Percentiles rank a stretch among this genome's conserved stretches.
phyloP scores from a whole-genome alignment of 2,888 invertebrate species.

The Corythucha ciliata region DNA sequence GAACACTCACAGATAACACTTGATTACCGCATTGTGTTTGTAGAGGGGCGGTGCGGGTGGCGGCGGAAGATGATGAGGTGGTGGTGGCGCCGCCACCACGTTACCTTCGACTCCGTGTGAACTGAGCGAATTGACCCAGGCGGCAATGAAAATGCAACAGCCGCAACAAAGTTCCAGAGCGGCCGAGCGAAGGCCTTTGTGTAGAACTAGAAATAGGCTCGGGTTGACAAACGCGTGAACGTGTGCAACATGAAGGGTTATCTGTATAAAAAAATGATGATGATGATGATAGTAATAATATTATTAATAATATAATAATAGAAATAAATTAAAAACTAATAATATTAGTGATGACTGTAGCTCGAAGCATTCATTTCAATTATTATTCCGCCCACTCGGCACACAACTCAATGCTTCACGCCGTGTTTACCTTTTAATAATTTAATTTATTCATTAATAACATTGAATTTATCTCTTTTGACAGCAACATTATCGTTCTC shows the following conservation, averaged over 20 bases:
- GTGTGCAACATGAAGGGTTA: slow-evolving; percentile 77
- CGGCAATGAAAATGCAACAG: slow-evolving; percentile 47
- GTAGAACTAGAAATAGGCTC: slow-evolving; percentile 65
- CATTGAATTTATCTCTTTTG: no score
- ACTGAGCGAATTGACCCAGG: slow-evolving; percentile 47
- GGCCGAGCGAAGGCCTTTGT: slow-evolving; percentile 63
- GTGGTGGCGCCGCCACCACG: slow-evolving; percentile 49
- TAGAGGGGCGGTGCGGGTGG: slow-evolving; percentile 41
- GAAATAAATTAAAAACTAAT: no score
- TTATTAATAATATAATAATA: no score
- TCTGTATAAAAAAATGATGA: slow-evolving; percentile 57
- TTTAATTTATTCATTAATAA: no score
- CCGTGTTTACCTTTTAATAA: no score
- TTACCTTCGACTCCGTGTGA: slow-evolving; percentile 44
- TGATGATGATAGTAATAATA: no score
- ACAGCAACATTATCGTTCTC: no score
- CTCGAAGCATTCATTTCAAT: no score
- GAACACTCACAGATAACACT: slow-evolving; percentile 33
- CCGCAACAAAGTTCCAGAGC: slow-evolving; percentile 67
- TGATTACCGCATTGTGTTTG: slow-evolving; percentile 34
- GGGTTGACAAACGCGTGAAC: slow-evolving; percentile 80
- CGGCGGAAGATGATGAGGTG: slow-evolving; percentile 44
- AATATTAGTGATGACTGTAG: no score
- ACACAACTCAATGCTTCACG: no score
- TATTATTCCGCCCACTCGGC: no score